Evolutionary conservation across 2,797 vertebrate genomes (phyloP).

Genomic region (Hydrophis major): DNA sequence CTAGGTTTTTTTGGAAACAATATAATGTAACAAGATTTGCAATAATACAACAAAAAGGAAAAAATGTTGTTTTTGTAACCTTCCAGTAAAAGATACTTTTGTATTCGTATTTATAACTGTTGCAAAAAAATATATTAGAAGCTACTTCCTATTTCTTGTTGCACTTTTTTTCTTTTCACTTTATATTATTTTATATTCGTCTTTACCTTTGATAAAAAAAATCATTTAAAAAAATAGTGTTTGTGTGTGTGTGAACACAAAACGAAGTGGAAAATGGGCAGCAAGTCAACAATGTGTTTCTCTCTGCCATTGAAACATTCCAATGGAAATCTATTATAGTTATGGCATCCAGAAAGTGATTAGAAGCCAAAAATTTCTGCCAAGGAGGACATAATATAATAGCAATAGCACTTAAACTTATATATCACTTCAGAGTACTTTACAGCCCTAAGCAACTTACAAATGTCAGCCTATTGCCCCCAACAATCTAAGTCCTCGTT

Average conservation of each 20-base stretch:
- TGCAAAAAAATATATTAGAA: background rate
- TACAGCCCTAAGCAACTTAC: background rate
- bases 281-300: background rate
- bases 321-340: background rate
- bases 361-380: background rate
- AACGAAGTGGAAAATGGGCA: background rate
- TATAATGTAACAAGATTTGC: background rate
- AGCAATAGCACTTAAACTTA: no score
- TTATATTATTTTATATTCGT: background rate
- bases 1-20: background rate
- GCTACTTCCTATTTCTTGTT: background rate
- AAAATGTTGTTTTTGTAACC: background rate
- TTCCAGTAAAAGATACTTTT: background rate
- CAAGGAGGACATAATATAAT: background rate
- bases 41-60: background rate
- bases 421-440: background rate
- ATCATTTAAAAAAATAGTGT: no score
- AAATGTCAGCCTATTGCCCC: background rate
- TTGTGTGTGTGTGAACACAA: background rate
- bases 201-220: background rate
- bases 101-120: background rate
- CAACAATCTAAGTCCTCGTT: background rate
- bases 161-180: background rate
- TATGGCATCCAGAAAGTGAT: background rate
- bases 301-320: background rate